Base-by-base conservation (phyloP, 2,888 invertebrate species). In the Schizaphis graminum region DNA sequence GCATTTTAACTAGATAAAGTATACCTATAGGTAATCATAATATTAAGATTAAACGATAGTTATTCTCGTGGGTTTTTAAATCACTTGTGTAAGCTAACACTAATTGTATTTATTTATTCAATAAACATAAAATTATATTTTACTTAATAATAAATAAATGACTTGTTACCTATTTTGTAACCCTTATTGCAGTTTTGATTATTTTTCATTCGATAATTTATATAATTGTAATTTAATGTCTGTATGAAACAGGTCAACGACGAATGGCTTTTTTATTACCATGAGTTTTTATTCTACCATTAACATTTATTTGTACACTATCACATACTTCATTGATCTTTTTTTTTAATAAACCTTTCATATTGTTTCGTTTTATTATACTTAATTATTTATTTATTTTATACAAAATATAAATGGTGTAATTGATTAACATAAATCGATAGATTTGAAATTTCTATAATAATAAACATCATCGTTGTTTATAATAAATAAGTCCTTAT, bases 151-250 rank as follows among this genome's bases (percentile, higher is more conserved):
- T 26, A 91, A 77, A 77, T 49, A 77, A 77, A 77, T 77, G 5
- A 90, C 44, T 28, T n/a, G 21, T 57, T 91, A 57, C 57, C n/a
- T 47, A 91, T 91, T 85, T 44, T 13, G 44, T 91, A 44, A 91
- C 56, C 44, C 13, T 47, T 85, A 91, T 91, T 56, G 26, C 77
- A 7, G 35, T 53, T 89, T 89, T 41, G 16, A 57, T 89, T 89
- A 61, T 44, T 28, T 44, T 28, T 44, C 8, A 44, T 57, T 13
- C 16, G 16, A 89, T 89, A 5, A 56, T 89, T 53, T 49, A 56
- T 61, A 67, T 67, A n/a, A 67, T 85, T 57, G 57, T 35, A 47
- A 86, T 57, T 47, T 86, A 57, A 57, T 57, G 7, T 47, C 7
- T 61, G 7, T 57, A 56, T n/a, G 7, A 91, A 91, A 86, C 13